Evolutionary conservation across 2,888 invertebrate species (phyloP).

Genomic region (Buathra laborator): DNA sequence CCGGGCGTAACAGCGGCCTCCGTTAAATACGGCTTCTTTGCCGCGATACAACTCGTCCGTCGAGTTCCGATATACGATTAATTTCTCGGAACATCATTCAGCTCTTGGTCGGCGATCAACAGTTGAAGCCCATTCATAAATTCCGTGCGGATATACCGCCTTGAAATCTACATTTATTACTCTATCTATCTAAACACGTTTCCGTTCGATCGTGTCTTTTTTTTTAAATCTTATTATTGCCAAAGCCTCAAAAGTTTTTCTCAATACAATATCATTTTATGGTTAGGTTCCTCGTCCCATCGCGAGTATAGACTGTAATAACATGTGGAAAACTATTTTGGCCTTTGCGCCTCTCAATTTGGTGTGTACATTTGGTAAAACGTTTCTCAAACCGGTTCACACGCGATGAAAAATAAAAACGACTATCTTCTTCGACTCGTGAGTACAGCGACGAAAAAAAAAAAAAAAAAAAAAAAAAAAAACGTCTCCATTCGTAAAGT

Average conservation of each 20-base stretch:
- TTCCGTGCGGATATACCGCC: constrained; percentile 28
- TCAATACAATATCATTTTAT: constrained; percentile 44
- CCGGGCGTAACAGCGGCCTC: constrained; percentile 5
- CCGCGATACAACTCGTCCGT: constrained; percentile 27
- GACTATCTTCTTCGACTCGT: background rate
- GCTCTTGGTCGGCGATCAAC: constrained; percentile 29
- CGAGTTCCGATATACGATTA: constrained; percentile 48
- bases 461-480: too few species aligned
- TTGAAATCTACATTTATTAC: constrained; percentile 51
- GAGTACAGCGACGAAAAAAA: background rate
- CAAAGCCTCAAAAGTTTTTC: constrained; percentile 47
- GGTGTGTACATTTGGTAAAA: constrained; percentile 29
- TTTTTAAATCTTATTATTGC: constrained; percentile 28
- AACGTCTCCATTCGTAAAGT: too few species aligned
- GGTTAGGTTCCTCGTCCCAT: background rate
- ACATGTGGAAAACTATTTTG: constrained; percentile 50
- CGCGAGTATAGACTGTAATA: too few species aligned
- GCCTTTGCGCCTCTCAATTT: background rate
- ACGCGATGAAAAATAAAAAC: background rate
- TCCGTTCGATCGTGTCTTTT: constrained; percentile 37
- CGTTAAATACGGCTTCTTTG: constrained; percentile 50
- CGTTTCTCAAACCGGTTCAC: constrained; percentile 16
- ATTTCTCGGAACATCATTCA: constrained; percentile 58
- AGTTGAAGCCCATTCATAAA: constrained; percentile 62
- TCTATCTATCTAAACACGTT: constrained; percentile 46